Base-by-base conservation (phyloP, 2,113 vertebrate species). In the Pipra filicauda region DNA sequence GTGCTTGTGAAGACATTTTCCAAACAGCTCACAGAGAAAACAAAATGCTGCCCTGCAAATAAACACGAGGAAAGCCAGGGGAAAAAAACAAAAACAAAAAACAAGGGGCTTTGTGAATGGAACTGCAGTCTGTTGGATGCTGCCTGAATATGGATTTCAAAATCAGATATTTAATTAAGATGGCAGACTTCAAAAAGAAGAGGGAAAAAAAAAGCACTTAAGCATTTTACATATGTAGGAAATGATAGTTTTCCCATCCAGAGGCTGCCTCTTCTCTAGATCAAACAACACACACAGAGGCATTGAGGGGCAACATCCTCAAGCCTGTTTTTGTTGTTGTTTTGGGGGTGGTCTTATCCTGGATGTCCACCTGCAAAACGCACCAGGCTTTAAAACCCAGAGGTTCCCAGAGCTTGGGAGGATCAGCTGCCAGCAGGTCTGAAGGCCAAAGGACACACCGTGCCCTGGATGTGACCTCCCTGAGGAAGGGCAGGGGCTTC, bases 41-140 rank as follows among this genome's bases (percentile, higher is more conserved):
- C 81, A 96, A 87, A 95, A 87, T 1, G 7, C 85, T 87, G 91
- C 80, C 88, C 76, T 87, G 92, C 57, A 93, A 93, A 95, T 39
- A 83, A 91, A 92, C 20, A 73, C 62, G 72, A 65, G 73, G 30
- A 87, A 89, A 92, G 82, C 51, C 43, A 75, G 35, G 59, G 59
- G 16, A 6, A 16, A 62, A 18, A 43, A 39, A 2, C 5, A 22
- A 59, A 67, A 85, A 49, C 65, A 31, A 18, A 51, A 7, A 37
- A 1, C 41, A 67, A 62, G 61, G 35, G n/a, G 72, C 24, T 93
- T 89, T 75, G 62, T 74, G 87, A 92, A 88, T 43, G 59, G 51
- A 88, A 71, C 49, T 76, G 88, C 75, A 66, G 72, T 33, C 73
- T 72, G 69, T 15, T 84, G 65, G 55, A 72, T 54, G 69, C 67